A percentile compares a stretch with the other conserved stretches of the same genome.
Conservation (phyloP, 2,888 invertebrate species). For the Macropis europaea region DNA sequence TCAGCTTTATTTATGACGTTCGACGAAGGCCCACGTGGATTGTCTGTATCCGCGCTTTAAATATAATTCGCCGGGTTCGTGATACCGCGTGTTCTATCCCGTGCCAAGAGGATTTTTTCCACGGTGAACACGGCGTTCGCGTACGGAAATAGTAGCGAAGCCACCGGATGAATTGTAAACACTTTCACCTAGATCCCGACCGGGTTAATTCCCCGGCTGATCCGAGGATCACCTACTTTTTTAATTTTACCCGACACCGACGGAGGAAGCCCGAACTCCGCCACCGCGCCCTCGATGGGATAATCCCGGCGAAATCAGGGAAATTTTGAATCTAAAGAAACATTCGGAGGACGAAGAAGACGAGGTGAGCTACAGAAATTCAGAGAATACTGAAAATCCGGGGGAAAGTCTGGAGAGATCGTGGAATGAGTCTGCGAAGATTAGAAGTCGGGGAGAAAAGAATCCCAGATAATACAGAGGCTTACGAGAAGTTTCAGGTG, state of each 20-base stretch:
- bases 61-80: not conserved
- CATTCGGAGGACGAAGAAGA: no score
- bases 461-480: no score
- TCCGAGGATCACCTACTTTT: slow-evolving; percentile 19
- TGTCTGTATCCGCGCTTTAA: not conserved
- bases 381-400: no score
- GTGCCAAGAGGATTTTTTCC: slow-evolving; percentile 45
- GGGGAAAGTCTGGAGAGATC: no score
- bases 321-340: no score
- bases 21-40: slow-evolving; percentile 5
- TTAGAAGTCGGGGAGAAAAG: no score
- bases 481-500: no score
- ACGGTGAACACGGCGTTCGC: not conserved
- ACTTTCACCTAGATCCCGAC: slow-evolving; percentile 30
- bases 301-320: no score
- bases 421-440: no score
- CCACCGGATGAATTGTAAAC: slow-evolving; percentile 35
- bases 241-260: slow-evolving; percentile 19
- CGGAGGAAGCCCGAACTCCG: not conserved
- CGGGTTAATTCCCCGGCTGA: slow-evolving; percentile 12
- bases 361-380: no score
- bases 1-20: slow-evolving; percentile 15
- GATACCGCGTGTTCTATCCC: slow-evolving; percentile 12
- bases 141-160: slow-evolving; percentile 31
- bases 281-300: not conserved